Base-by-base conservation (phyloP, 2,888 invertebrate species). In the Agrochola lota region DNA sequence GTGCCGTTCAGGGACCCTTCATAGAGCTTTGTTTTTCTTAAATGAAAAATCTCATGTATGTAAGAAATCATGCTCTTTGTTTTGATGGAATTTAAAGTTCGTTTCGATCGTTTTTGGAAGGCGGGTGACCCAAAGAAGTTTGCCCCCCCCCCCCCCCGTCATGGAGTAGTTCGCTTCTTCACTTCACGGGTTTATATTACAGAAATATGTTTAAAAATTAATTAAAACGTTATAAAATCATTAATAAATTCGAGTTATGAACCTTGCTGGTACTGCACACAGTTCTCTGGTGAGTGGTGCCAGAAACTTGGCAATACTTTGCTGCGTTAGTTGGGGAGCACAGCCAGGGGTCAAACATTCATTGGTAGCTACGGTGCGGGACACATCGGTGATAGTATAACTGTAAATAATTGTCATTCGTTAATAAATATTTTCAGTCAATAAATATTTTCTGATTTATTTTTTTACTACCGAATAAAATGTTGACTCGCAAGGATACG, bases 301-400 rank as follows among this genome's bases (percentile, higher is more conserved):
- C 62, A 96, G 92, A 84, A 91, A 97, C 85, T 94, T 94, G 30
- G 94, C 97, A 59, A 97, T 85, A 7, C 94, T 94, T 46, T 90
- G 87, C 86, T 97, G 97, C 0, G 97, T 97, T 30, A 97, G 91
- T 71, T 95, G 90, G 8, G 97, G 97, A 1, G 95, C 92, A 26
- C 91, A 91, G 9, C 92, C 92, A 1, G 97, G 97, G 0, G 94
- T 95, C 78, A 97, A 90, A 66, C 93, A 92, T 79, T 96, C 95
- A 64, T 95, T 91, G 0, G 96, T 96, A 5, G 83, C 68, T 0
- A 94, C 90, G 0, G 94, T 95, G 2, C 85, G 63, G 0, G 94
- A 88, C 1, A 94, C 91, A 0, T 90, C 85, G 59, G 90, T 91
- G 9, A 96, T 75, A 0, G 84, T 85, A 80, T 95, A 96, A 79